These are phyloP conservation scores for Cistogaster globosa DNA, from an alignment of 2,888 invertebrate species.

Conservation along the genomic window DNA sequence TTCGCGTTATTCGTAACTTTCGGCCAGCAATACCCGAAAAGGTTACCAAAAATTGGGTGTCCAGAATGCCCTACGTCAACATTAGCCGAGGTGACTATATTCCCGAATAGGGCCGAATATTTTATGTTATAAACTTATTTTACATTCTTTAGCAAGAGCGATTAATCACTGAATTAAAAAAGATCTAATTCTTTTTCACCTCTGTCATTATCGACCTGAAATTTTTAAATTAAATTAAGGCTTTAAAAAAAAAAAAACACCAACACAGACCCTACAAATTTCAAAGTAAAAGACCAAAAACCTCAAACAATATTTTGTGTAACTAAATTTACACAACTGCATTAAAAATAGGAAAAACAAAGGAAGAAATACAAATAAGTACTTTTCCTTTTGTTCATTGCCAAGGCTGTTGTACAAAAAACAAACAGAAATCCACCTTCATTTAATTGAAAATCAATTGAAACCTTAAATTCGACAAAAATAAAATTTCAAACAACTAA, in stretches of 20 bases:
- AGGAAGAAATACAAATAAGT: conserved; percentile 52
- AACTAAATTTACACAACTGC: conserved; percentile 1
- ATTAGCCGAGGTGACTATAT: too few species aligned
- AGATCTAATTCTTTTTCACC: not conserved
- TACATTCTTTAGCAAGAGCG: not conserved
- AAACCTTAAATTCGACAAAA: conserved; percentile 38
- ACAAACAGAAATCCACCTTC: not conserved
- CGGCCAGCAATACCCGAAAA: too few species aligned
- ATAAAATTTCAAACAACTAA: not conserved
- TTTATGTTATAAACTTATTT: too few species aligned
- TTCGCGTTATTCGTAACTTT: too few species aligned
- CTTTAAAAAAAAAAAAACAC: not conserved
- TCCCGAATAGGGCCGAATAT: too few species aligned
- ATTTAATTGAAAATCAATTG: conserved; percentile 61
- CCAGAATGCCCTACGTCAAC: too few species aligned
- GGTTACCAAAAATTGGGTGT: too few species aligned
- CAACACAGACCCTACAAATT: not conserved
- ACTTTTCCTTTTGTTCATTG: conserved; percentile 55
- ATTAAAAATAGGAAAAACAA: conserved; percentile 1
- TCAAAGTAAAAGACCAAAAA: conserved; percentile 25
- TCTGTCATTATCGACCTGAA: not conserved
- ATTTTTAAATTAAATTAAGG: conserved; percentile 51
- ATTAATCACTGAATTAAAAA: too few species aligned
- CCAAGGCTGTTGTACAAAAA: conserved; percentile 29
- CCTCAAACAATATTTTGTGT: conserved; percentile 20